A percentile compares a stretch with the other conserved stretches of the same genome.
Conservation (phyloP, 1,140 invertebrate genomes). For the Campoletis sonorensis region DNA sequence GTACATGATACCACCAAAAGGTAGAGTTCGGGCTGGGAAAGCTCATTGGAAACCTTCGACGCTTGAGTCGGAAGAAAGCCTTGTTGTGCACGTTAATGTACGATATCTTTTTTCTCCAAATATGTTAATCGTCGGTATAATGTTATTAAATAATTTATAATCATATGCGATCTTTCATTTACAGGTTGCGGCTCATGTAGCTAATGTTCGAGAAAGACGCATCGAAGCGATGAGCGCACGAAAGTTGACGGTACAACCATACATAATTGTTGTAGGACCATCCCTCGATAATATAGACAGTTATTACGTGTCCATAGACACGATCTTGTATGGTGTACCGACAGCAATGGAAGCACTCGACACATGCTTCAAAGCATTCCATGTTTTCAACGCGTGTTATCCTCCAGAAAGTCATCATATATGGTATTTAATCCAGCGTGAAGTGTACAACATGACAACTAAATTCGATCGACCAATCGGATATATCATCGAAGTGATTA, state of each 20-base stretch:
- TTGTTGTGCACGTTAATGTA: no score
- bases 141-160: no score
- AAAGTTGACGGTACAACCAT: slow-evolving; percentile 41
- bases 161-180: no score
- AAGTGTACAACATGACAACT: slow-evolving; percentile 24
- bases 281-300: slow-evolving; percentile 8
- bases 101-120: no score
- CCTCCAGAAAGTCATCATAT: slow-evolving; percentile 30
- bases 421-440: slow-evolving; percentile 42
- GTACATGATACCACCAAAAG: no score
- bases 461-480: slow-evolving; percentile 6
- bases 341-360: slow-evolving; percentile 30
- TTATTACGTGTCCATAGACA: slow-evolving; percentile 18
- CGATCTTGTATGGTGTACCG: slow-evolving; percentile 20
- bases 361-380: slow-evolving; percentile 44
- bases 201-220: no score
- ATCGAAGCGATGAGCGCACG: no score
- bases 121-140: no score
- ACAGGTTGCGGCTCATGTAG: no score
- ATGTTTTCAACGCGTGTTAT: slow-evolving; percentile 39
- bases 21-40: no score
- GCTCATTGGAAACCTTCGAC: no score
- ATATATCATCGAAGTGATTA: background rate
- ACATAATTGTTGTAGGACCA: slow-evolving; percentile 38
- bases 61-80: no score